Evolutionary conservation across 1,140 invertebrate genomes (phyloP).

Genomic region (Pseudoatta argentina): DNA sequence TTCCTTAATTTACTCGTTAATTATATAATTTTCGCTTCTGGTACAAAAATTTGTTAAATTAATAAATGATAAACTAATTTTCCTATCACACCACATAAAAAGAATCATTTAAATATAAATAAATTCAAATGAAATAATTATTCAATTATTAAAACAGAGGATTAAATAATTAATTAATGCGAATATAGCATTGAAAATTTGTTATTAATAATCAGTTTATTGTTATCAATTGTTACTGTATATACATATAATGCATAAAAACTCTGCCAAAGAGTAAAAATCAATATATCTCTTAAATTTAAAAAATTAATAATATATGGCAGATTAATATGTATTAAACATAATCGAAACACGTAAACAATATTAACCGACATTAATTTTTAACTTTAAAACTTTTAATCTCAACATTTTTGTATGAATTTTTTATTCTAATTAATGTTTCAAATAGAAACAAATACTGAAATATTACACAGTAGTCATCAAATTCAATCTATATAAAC

Average conservation of each 20-base stretch:
- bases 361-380: background rate
- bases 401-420: background rate
- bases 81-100: background rate
- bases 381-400: background rate
- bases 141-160: background rate
- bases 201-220: constrained; percentile 1
- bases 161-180: background rate
- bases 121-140: background rate
- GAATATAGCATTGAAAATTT: background rate
- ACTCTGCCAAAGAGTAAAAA: background rate
- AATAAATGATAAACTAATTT: background rate
- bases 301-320: background rate
- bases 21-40: background rate
- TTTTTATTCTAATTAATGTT: background rate
- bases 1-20: background rate
- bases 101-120: background rate
- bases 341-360: background rate
- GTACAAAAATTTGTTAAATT: background rate
- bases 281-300: background rate
- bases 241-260: background rate
- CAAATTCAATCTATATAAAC: background rate
- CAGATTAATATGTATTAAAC: background rate
- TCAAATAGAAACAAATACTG: background rate
- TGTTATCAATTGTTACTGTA: background rate
- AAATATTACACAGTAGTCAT: background rate